Percentiles rank a stretch among this genome's conserved stretches.
Conservation (phyloP, 2,888 invertebrate species). For the Alloplasta piceator region DNA sequence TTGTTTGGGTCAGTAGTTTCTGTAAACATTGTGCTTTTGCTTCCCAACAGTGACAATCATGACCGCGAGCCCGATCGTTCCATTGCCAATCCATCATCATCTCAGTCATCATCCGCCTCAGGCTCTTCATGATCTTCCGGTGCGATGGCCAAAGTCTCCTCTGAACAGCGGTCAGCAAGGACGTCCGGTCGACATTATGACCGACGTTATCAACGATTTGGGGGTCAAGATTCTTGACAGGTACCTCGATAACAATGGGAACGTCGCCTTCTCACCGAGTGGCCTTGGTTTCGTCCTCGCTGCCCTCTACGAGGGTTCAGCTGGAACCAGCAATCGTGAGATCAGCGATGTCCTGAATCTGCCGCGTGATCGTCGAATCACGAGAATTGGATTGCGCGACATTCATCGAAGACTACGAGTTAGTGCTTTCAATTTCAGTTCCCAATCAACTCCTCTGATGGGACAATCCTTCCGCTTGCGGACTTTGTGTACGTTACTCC, state of each 20-base stretch:
- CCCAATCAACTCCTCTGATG: background rate
- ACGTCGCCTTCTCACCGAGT: slow-evolving; percentile 93
- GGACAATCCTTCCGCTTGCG: background rate
- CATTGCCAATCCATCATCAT: slow-evolving; percentile 22
- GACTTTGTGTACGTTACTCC: background rate
- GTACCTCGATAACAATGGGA: slow-evolving; percentile 81
- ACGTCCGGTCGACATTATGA: slow-evolving; percentile 89
- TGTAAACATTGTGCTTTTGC: background rate
- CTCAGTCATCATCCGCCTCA: slow-evolving; percentile 41
- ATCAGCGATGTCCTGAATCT: slow-evolving; percentile 88
- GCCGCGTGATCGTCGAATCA: slow-evolving; percentile 89
- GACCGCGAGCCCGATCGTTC: slow-evolving; percentile 17
- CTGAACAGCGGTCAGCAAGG: slow-evolving; percentile 57
- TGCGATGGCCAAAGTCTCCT: slow-evolving; percentile 42
- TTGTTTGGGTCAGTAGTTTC: too few species aligned
- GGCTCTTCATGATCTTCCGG: slow-evolving; percentile 14
- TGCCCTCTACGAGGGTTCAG: slow-evolving; percentile 91
- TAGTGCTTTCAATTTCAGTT: slow-evolving; percentile 77
- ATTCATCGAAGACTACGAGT: slow-evolving; percentile 93
- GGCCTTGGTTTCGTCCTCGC: slow-evolving; percentile 92
- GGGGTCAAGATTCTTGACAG: slow-evolving; percentile 83
- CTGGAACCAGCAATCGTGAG: slow-evolving; percentile 89
- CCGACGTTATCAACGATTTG: slow-evolving; percentile 91
- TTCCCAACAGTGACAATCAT: slow-evolving; percentile 24
- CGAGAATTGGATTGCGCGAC: slow-evolving; percentile 92